Base-by-base conservation (phyloP, 2,113 vertebrate species). In the Xenus cinereus region DNA sequence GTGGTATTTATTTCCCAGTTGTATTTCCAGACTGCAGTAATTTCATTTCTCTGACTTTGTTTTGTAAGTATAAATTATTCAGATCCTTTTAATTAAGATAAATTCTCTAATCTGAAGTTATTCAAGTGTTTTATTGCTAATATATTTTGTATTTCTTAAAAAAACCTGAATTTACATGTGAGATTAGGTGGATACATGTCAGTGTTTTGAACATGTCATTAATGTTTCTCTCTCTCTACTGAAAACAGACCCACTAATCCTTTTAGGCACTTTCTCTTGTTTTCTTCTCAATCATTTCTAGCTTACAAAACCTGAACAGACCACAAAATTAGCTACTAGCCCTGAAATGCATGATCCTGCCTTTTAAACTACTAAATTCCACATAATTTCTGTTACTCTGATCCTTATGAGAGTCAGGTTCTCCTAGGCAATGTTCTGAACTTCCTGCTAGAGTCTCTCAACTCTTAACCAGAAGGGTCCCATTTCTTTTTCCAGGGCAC, bases 141-240 rank as follows among this genome's bases (percentile, higher is more conserved):
- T 71, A 37, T 21, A 5, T 45, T 67, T 57, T 19, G 5, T 28
- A 28, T 72, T 62, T 89, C 28, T 67, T 79, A 7, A 68, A 76
- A 73, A 75, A 0, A 41, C 17, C 5, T 0, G 0, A 35, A 50
- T 23, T 50, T 45, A 37, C 18, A 14, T 26, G 7, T 32, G 16
- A 54, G 4, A 46, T 66, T 30, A 48, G 2, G 4, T 48, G 15
- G 24, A 20, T 39, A 72, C 33, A 69, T 68, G 13, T 23, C 20
- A 30, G 10, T 66, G 21, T 35, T 79, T 69, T 71, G 13, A 83
- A 54, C 14, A 33, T 15, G 4, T 3, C 10, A 37, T 43, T 39
- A 48, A 3, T 53, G 62, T 63, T 63, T 63, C 14, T 59, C 7
- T 15, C 8, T 68, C 7, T 46, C 4, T n/a, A 33, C 23, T n/a